Evolutionary conservation across 2,888 invertebrate species (phyloP), one percentile per base, ranked within the genome.

Genomic region (Drosophila nr. perissopoda): DNA sequence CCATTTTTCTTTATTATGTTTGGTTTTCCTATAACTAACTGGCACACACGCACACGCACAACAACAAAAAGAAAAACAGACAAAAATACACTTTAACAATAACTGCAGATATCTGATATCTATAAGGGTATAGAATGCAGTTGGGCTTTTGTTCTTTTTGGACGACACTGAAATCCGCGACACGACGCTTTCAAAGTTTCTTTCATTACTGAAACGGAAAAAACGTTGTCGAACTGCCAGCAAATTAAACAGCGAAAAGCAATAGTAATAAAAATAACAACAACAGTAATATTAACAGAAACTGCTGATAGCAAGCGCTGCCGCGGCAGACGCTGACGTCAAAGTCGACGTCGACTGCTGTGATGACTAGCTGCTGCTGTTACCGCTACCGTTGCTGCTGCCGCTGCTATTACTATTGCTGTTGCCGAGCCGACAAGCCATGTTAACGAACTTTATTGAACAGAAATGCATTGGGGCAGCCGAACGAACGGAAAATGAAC

Each of bases 391-490:
- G 54, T 34, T 16, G 63, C 48, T 11, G 69, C 46, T 60, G 56
- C 53, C 27, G 29, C 29, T 52, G 49, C 42, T 27, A 25, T 52
- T 25, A 25, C 18, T 34, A 16, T 11, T 25, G 54, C 40, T n/a
- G 66, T 46, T 61, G 51, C 58, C 27, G 48, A 34, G 53, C 25
- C 46, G 46, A 46, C 54, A 54, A 27, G 53, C 31, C 65, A 66
- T 51, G 86, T 74, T 76, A 83, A 83, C 88, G 88, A 84, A 84
- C 79, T 78, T 73, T 76, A 73, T 81, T 73, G 70, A 82, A 82
- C 81, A 70, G 78, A 83, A 82, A 57, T 66, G 76, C 69, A 70
- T 58, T 58, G 62, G 57, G 62, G 61, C 38, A 49, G 71, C 42
- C 52, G 46, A 67, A 7, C 64, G 49, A 57, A 60, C 52, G n/a